Percentiles rank a stretch among this genome's conserved stretches.
These are phyloP conservation scores for Myotis pilosus DNA, from an alignment of 2,797 vertebrate genomes.

Conservation along the genomic window DNA sequence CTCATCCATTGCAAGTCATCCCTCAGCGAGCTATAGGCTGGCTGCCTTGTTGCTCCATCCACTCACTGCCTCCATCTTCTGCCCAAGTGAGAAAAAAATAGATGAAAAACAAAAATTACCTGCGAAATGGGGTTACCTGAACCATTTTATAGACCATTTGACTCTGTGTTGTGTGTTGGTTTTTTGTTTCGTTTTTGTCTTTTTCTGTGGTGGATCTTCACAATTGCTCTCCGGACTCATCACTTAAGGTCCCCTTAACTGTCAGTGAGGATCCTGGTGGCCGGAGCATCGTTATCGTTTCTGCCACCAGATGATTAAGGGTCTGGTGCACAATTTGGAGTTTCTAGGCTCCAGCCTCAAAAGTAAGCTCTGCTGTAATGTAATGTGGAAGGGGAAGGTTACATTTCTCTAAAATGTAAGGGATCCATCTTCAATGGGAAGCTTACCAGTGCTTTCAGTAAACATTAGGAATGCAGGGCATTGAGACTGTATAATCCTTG, in stretches of 20 bases:
- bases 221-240: neutral
- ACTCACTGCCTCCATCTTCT: conserved; percentile 62
- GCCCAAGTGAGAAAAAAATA: conserved; percentile 73
- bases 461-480: conserved; percentile 48
- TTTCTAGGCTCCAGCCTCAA: conserved; percentile 40
- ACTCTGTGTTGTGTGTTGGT: neutral
- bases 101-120: conserved; percentile 56
- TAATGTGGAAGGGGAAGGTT: conserved; percentile 21
- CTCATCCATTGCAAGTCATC: conserved; percentile 63
- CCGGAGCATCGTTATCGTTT: neutral
- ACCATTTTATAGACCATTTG: conserved; percentile 51
- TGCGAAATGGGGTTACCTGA: conserved; percentile 58
- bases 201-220: conserved; percentile 40
- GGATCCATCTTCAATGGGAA: conserved; percentile 54
- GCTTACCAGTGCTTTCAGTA: neutral
- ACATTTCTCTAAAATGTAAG: conserved; percentile 39
- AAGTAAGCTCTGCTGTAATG: conserved; percentile 17
- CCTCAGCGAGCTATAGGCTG: conserved; percentile 63
- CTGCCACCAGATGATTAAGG: conserved; percentile 47
- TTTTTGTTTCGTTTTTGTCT: neutral
- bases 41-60: conserved; percentile 55
- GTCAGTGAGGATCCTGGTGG: neutral
- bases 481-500: conserved; percentile 48
- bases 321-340: neutral
- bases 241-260: neutral